Evolutionary conservation across 1,140 invertebrate genomes (phyloP).

Genomic region (Anadara kagoshimensis): DNA sequence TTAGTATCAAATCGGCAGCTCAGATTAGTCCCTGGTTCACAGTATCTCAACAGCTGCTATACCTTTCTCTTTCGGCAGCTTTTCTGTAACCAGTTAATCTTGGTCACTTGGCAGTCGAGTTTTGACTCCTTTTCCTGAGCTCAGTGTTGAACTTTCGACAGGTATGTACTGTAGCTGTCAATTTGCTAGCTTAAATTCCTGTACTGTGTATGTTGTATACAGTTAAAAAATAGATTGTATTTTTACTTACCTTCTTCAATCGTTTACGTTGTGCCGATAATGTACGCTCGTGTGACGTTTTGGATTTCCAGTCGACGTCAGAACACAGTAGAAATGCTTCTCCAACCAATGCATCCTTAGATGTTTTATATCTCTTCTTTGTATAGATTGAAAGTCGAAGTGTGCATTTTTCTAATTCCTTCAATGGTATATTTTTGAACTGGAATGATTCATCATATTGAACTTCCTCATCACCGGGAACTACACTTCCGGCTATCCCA

Average conservation of each 20-base stretch:
- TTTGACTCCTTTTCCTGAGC: too few relatives aligned
- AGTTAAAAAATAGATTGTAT: too few relatives aligned
- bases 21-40: too few relatives aligned
- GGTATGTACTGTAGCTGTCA: too few relatives aligned
- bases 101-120: too few relatives aligned
- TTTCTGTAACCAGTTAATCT: too few relatives aligned
- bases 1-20: too few relatives aligned
- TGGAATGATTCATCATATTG: conserved; percentile 26
- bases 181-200: too few relatives aligned
- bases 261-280: conserved; percentile 26
- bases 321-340: conserved; percentile 28
- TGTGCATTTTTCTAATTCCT: conserved; percentile 23
- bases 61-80: too few relatives aligned
- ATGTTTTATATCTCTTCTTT: conserved; percentile 8
- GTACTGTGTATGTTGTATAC: too few relatives aligned
- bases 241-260: conserved; percentile 33
- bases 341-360: conserved; percentile 22
- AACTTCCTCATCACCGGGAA: conserved; percentile 12
- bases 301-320: conserved; percentile 10
- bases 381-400: conserved; percentile 22
- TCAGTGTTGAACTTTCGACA: too few relatives aligned
- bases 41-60: too few relatives aligned
- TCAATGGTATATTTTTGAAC: conserved; percentile 14
- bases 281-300: not conserved
- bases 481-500: conserved; percentile 5